These are phyloP conservation scores for Copidosoma aretas DNA, from an alignment of 2,888 invertebrate species.

Conservation along the genomic window DNA sequence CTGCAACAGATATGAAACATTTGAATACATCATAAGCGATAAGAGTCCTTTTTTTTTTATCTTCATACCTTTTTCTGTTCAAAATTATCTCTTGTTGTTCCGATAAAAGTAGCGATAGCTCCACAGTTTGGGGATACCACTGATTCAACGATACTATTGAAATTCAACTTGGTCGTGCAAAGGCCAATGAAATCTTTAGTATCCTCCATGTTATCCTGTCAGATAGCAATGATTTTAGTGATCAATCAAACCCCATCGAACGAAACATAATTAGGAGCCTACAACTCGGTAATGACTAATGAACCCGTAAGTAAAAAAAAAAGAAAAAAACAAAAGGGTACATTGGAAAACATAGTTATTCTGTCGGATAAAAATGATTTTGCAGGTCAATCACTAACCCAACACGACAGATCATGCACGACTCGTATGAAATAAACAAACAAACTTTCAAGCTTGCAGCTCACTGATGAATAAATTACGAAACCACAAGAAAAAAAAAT, in stretches of 20 bases:
- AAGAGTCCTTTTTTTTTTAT: no score
- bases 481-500: no score
- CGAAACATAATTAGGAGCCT: no score
- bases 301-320: no score
- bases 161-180: constrained; percentile 70
- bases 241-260: not conserved
- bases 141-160: constrained; percentile 72
- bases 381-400: no score
- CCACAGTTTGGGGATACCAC: constrained; percentile 80
- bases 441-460: not conserved
- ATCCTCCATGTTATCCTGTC: constrained; percentile 55
- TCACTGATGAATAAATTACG: not conserved
- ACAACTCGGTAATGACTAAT: no score
- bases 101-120: constrained; percentile 88
- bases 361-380: no score
- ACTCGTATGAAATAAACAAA: no score
- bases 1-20: constrained; percentile 55
- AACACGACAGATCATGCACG: no score
- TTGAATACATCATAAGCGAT: no score
- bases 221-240: constrained; percentile 11
- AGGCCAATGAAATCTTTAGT: constrained; percentile 76
- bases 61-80: constrained; percentile 74
- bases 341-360: no score
- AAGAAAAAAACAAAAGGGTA: no score
- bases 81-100: constrained; percentile 86